Conservation (phyloP, 2,888 invertebrate genomes). For the Drosophila pseudotalamancana region DNA sequence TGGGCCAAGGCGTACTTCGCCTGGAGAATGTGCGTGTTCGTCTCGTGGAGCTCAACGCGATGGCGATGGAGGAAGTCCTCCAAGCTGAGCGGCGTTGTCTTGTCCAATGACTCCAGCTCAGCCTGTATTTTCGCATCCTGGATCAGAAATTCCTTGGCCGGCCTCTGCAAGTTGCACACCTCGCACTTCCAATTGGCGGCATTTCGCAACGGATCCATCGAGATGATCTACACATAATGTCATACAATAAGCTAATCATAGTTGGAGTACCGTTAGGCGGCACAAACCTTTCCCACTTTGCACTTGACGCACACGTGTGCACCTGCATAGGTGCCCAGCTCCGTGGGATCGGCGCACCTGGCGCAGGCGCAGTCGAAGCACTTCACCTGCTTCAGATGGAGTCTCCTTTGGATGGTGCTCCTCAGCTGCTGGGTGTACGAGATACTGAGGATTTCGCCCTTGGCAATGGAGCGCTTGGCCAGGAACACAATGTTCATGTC, state of each 20-base stretch:
- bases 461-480: conserved; percentile 87
- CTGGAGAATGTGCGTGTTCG: conserved; percentile 88
- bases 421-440: conserved; percentile 90
- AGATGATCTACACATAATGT: conserved; percentile 85
- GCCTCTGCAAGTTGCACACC: conserved; percentile 86
- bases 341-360: conserved; percentile 89
- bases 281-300: conserved; percentile 84
- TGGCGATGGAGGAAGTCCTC: conserved; percentile 88
- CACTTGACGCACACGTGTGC: conserved; percentile 88
- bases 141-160: conserved; percentile 87
- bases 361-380: conserved; percentile 89
- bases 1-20: conserved; percentile 89
- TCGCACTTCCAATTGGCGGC: conserved; percentile 88
- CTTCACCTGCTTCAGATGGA: conserved; percentile 87
- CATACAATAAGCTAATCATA: no score
- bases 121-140: conserved; percentile 87
- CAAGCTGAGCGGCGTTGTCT: conserved; percentile 85
- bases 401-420: conserved; percentile 88
- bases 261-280: no score
- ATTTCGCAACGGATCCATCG: conserved; percentile 87
- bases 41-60: conserved; percentile 87
- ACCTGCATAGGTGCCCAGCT: conserved; percentile 88
- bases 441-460: conserved; percentile 88
- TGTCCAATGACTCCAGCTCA: conserved; percentile 86
- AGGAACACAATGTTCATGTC: conserved; percentile 87